Percentiles rank a stretch among this genome's conserved stretches.
Evolutionary conservation across 92 coral and sea anemone genomes (phyloP).

Genomic region (Montipora capitata): DNA sequence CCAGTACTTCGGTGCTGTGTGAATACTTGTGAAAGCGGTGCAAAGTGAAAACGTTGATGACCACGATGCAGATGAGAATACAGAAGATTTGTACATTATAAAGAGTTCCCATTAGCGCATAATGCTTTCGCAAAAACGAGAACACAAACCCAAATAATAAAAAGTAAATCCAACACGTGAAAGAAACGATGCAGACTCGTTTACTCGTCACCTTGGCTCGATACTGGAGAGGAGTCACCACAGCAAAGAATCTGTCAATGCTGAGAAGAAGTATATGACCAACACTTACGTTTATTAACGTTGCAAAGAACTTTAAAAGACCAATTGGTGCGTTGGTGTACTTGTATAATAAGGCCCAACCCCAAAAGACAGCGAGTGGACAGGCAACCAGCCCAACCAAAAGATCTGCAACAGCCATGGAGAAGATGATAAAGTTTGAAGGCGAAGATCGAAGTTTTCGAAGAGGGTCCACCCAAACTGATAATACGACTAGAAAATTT

Average conservation of each 20-base stretch:
- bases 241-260: constrained; percentile 33
- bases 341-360: neutral
- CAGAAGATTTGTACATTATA: constrained; percentile 23
- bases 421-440: constrained; percentile 18
- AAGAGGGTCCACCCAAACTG: constrained; percentile 47
- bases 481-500: constrained; percentile 26
- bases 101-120: constrained; percentile 35
- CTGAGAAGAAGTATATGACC: constrained; percentile 40
- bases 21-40: constrained; percentile 28
- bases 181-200: constrained; percentile 8
- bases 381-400: constrained; percentile 29
- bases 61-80: constrained; percentile 15
- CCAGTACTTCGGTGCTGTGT: neutral
- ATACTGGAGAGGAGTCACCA: constrained; percentile 14
- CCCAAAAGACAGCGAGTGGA: constrained; percentile 37
- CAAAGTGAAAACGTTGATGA: constrained; percentile 2
- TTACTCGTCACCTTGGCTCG: constrained; percentile 15
- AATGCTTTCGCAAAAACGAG: constrained; percentile 1
- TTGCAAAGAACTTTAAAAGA: constrained; percentile 29
- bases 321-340: neutral
- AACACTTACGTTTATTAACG: constrained; percentile 15
- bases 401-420: constrained; percentile 44
- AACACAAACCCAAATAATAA: constrained; percentile 11
- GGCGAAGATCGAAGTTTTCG: constrained; percentile 46
- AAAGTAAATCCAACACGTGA: constrained; percentile 34